These are phyloP conservation scores for Scyliorhinus canicula DNA, from an alignment of 2,797 vertebrate genomes.

Conservation along the genomic window DNA sequence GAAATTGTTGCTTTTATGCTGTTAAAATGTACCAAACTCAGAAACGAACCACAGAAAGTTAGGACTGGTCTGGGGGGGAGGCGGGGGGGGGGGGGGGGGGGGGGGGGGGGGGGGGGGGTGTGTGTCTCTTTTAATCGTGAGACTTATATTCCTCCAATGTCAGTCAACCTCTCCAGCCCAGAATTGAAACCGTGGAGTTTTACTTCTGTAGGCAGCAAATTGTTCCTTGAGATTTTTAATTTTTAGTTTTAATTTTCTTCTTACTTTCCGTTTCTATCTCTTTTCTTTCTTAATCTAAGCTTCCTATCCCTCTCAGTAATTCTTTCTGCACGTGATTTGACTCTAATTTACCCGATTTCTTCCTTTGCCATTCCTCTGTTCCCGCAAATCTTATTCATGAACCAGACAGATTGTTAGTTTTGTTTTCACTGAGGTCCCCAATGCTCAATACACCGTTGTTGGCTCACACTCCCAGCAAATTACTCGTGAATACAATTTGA, in stretches of 20 bases:
- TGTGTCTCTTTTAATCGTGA: background rate
- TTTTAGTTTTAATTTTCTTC: background rate
- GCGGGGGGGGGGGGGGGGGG: too few relatives aligned
- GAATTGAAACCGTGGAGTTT: background rate
- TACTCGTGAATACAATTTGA: background rate
- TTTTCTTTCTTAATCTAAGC: background rate
- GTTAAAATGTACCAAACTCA: background rate
- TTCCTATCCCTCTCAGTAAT: background rate
- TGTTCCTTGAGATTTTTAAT: background rate
- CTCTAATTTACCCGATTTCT: too few relatives aligned
- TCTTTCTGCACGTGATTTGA: too few relatives aligned
- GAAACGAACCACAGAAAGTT: background rate
- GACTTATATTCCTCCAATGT: background rate
- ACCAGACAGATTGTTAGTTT: background rate
- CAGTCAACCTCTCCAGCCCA: background rate
- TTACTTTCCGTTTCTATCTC: background rate
- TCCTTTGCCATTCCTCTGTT: too few relatives aligned
- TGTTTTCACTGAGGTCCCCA: background rate
- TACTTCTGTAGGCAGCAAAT: background rate
- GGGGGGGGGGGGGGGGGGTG: too few relatives aligned
- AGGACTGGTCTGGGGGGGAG: too few relatives aligned
- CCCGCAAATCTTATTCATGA: too few relatives aligned
- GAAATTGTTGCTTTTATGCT: background rate
- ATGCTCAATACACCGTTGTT: background rate
- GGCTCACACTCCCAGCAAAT: background rate